These are phyloP conservation scores for Plecturocebus donacophilus DNA, from an alignment of 2,113 vertebrate genomes.

Conservation along the genomic window DNA sequence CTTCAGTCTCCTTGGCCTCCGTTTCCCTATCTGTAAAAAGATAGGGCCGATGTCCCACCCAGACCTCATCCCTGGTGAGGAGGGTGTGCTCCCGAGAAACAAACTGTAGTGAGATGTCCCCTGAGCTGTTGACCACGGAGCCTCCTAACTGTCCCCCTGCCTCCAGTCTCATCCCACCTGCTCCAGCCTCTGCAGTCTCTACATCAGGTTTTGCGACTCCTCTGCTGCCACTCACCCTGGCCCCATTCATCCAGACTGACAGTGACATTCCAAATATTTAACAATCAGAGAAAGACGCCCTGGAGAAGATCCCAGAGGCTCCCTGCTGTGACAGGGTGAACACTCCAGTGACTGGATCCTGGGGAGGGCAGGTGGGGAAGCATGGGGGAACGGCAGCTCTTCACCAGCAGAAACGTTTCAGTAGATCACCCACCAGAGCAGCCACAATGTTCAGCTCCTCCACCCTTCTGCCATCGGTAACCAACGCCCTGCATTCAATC, in stretches of 20 bases:
- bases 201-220: background rate
- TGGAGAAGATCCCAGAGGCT: background rate
- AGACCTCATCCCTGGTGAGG: background rate
- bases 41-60: background rate
- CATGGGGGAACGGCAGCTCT: background rate
- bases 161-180: background rate
- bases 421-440: accelerated
- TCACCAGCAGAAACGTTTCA: background rate
- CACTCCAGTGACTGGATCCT: too few species aligned
- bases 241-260: background rate
- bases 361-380: accelerated
- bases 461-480: background rate
- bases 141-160: too few species aligned
- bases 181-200: background rate
- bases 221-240: background rate
- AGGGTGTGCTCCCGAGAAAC: background rate
- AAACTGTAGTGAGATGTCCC: background rate
- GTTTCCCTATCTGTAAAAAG: background rate
- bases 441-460: background rate
- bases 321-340: background rate
- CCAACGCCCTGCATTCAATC: background rate
- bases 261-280: background rate
- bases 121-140: background rate
- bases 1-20: background rate
- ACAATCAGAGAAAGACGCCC: background rate